Evolutionary conservation across 2,888 invertebrate species (phyloP), one percentile per base, ranked within the genome.

Genomic region (Spilarctia lutea): DNA sequence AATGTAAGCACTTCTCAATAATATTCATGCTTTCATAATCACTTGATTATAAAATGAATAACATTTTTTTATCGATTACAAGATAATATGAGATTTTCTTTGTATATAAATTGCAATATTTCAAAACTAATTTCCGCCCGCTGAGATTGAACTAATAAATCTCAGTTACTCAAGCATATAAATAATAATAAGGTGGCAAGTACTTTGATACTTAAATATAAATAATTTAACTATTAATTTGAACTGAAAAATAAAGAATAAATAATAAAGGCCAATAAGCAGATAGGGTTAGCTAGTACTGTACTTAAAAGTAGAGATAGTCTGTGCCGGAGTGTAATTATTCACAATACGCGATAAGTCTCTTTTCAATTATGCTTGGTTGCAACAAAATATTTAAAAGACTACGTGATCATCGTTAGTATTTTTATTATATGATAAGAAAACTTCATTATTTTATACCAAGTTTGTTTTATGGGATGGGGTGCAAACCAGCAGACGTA

Each of bases 121-220:
- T 74, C 67, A 66, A 68, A 75, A 71, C 74, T 79, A 76, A 78
- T 83, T 84, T 84, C 79, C 78, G 80, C 77, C 71, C 42, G 75
- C 75, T 73, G 74, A 79, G 75, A 80, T 75, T 79, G 77, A 75
- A 79, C 72, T 80, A 76, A 83, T 83, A 82, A 84, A 87, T 85
- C 75, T 76, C 42, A 81, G 81, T 80, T 76, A 74, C 79, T 81
- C 68, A 42, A n/a, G 45, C 75, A 74, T 67, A 69, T 75, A 77
- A 75, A 76, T 75, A 78, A 76, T 74, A 69, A 76, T 73, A 73
- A 52, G 48, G 18, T 48, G 11, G 24, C 7, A 66, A 63, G 10
- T 48, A 20, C 13, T 76, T 73, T 24, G 30, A 30, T 65, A 63
- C n/a, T n/a, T 68, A 65, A 74, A 68, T 35, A 67, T 35, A 71